phyloP scores from a whole-genome alignment of 2,113 vertebrate genomes.

The Globicephala melas region DNA sequence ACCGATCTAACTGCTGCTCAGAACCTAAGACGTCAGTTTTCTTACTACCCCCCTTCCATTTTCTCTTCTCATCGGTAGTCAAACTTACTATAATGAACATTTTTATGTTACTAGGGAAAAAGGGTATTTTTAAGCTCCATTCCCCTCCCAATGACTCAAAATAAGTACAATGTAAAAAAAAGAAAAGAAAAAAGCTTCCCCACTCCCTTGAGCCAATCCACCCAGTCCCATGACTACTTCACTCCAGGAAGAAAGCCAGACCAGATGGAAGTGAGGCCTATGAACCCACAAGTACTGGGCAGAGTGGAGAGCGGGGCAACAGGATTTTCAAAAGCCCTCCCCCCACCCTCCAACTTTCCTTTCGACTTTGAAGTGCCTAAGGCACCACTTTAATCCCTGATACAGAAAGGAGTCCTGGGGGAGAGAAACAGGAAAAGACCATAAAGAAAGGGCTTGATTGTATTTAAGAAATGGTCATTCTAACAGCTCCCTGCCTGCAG shows the following conservation, averaged over 20 bases:
- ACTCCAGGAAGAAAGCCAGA: neutral
- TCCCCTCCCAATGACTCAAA: neutral
- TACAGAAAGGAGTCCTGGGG: neutral
- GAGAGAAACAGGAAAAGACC: neutral
- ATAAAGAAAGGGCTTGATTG: constrained; percentile 42
- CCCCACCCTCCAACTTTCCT: neutral
- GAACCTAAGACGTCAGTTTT: neutral
- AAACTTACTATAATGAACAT: neutral
- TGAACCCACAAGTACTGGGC: neutral
- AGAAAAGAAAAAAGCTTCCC: neutral
- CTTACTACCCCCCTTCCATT: neutral
- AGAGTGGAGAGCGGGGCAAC: neutral
- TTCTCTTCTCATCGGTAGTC: neutral
- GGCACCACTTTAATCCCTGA: constrained; percentile 45
- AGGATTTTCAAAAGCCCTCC: neutral
- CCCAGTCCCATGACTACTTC: neutral
- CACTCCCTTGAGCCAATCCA: neutral
- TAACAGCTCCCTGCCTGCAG: constrained; percentile 18
- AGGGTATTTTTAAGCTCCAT: neutral
- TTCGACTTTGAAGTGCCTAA: constrained; percentile 12
- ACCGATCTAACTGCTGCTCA: neutral
- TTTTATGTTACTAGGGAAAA: neutral
- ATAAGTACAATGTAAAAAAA: neutral
- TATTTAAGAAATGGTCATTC: neutral
- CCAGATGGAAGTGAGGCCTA: neutral